A percentile compares a stretch with the other conserved stretches of the same genome.
phyloP scores from a whole-genome alignment of 2,797 vertebrate species.

The Propithecus deckenii region DNA sequence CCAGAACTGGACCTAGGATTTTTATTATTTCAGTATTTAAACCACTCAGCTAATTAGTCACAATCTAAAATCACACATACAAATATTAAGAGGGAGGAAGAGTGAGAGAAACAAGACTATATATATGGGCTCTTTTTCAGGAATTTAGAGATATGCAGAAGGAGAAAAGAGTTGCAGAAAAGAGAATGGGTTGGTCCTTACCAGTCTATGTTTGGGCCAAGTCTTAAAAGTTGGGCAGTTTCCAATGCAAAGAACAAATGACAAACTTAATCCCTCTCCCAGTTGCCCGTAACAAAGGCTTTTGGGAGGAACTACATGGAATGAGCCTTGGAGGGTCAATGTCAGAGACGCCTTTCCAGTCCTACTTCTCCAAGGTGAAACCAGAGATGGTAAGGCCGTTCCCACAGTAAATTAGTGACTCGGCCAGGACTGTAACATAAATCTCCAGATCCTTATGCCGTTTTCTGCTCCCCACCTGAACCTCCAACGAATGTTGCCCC shows the following conservation, averaged over 20 bases:
- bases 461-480: background rate
- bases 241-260: background rate
- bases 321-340: background rate
- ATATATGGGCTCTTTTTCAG: background rate
- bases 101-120: background rate
- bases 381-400: background rate
- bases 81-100: background rate
- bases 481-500: background rate
- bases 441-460: background rate
- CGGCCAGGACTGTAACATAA: background rate
- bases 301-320: background rate
- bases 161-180: background rate
- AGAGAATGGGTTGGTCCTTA: background rate
- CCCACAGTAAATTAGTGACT: background rate
- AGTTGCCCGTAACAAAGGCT: background rate
- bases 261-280: background rate
- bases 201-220: background rate
- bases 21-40: conserved; percentile 9
- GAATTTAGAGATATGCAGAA: background rate
- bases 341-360: background rate
- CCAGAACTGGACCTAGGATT: background rate
- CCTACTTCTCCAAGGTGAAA: background rate
- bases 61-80: background rate
- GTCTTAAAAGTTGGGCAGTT: background rate
- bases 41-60: background rate